Percentiles rank a stretch among this genome's conserved stretches.
Evolutionary conservation across 2,888 invertebrate species (phyloP).

Genomic region (Sclerodermus sp.): DNA sequence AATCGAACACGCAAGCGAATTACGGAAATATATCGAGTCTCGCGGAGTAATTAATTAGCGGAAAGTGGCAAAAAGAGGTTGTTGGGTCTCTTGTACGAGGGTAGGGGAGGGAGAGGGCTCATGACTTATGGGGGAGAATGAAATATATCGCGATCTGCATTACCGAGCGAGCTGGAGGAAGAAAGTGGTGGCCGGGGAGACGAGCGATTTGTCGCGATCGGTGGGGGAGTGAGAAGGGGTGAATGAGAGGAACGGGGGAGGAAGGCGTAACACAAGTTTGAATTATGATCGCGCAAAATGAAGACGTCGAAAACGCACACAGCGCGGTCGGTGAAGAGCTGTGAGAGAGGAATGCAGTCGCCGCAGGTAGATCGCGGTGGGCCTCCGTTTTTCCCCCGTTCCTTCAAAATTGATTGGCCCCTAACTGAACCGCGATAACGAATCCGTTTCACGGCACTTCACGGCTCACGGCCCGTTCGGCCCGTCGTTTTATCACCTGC

Average conservation of each 20-base stretch:
- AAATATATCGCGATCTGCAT: no score
- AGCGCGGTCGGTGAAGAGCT: slow-evolving; percentile 13
- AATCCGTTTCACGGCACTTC: slow-evolving; percentile 4
- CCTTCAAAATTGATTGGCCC: slow-evolving; percentile 11
- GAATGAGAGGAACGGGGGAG: no score
- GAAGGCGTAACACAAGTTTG: slow-evolving; percentile 12
- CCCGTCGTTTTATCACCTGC: slow-evolving; percentile 5
- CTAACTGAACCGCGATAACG: slow-evolving; percentile 13
- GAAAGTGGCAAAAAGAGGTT: no score
- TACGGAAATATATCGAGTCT: no score
- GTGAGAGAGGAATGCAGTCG: slow-evolving; percentile 39
- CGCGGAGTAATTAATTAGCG: no score
- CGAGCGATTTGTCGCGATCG: slow-evolving; percentile 21
- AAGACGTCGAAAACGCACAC: slow-evolving; percentile 33
- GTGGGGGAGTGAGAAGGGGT: no score
- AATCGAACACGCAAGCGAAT: no score
- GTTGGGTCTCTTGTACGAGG: no score
- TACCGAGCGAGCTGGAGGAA: no score
- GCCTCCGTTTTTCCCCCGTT: slow-evolving; percentile 23
- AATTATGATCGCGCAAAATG: slow-evolving; percentile 38
- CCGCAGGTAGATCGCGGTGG: slow-evolving; percentile 17
- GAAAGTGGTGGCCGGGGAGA: background rate
- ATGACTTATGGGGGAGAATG: no score
- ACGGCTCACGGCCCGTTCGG: slow-evolving; percentile 1
- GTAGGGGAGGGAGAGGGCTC: no score